Conservation (phyloP, 2,888 invertebrate genomes). For the Octodonta nipae region DNA sequence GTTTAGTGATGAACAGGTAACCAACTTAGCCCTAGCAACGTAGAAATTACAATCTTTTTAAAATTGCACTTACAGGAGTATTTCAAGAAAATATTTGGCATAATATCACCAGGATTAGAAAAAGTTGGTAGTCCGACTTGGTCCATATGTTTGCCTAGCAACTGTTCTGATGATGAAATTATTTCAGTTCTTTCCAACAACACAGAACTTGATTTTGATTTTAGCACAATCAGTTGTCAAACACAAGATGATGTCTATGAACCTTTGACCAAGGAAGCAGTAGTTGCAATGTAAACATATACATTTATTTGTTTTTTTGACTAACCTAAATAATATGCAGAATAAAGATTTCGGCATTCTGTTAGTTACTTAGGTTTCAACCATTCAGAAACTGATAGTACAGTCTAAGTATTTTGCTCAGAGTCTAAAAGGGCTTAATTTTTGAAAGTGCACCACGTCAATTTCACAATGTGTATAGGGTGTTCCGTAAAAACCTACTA, state of each 20-base stretch:
- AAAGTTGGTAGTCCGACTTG: constrained; percentile 9
- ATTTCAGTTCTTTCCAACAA: constrained; percentile 24
- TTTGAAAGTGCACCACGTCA: too few relatives aligned
- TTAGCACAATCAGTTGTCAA: constrained; percentile 12
- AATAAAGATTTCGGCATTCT: too few relatives aligned
- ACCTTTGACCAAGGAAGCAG: constrained; percentile 12
- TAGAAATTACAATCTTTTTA: background rate
- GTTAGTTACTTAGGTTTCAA: too few relatives aligned
- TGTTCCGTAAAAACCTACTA: too few relatives aligned
- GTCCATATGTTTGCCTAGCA: constrained; percentile 15
- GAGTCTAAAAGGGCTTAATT: too few relatives aligned
- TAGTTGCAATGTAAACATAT: constrained; percentile 18
- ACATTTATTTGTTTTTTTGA: too few relatives aligned
- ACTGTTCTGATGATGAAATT: constrained; percentile 31
- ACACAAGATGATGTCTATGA: constrained; percentile 14
- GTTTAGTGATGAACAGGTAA: background rate
- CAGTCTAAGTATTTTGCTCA: too few relatives aligned
- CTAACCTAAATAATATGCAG: too few relatives aligned
- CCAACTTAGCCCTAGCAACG: background rate
- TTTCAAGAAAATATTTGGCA: constrained; percentile 1
- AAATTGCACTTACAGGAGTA: constrained; percentile 2
- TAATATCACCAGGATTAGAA: constrained; percentile 5
- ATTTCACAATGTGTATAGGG: too few relatives aligned
- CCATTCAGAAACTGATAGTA: too few relatives aligned
- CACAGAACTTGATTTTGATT: constrained; percentile 7